These are phyloP conservation scores for Catostylus mosaicus DNA, from an alignment of 30 jellyfish, hydroid and myxozoan species.

Conservation along the genomic window DNA sequence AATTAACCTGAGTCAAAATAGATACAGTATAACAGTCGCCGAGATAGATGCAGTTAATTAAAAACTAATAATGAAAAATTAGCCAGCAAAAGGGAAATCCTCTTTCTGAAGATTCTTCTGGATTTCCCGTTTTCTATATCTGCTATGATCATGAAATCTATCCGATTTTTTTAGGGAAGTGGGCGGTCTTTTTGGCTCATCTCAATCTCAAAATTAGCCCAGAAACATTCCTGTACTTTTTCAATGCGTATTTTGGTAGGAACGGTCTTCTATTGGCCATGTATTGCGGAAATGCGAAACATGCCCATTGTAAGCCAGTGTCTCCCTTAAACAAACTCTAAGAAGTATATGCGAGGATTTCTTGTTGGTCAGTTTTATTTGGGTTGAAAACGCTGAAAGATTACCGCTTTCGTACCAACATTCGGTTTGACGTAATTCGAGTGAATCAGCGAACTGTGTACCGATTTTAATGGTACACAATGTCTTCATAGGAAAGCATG, in stretches of 20 bases:
- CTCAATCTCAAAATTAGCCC: neutral
- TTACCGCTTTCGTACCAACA: neutral
- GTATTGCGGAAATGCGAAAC: constrained; percentile 40
- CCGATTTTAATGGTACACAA: neutral
- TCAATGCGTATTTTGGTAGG: neutral
- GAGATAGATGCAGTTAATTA: neutral
- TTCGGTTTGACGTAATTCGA: neutral
- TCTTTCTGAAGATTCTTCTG: constrained; percentile 9
- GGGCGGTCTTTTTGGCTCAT: neutral
- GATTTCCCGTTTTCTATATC: constrained; percentile 1
- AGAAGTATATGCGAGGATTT: neutral
- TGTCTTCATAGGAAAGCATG: neutral
- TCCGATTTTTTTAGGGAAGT: neutral
- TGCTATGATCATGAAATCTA: neutral
- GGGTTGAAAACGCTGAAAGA: neutral
- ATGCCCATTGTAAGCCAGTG: constrained; percentile 7
- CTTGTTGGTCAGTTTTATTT: neutral
- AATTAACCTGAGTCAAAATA: too few relatives aligned
- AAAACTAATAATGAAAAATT: neutral
- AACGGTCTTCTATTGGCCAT: neutral
- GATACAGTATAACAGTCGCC: neutral
- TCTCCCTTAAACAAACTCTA: constrained; percentile 26
- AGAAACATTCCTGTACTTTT: neutral
- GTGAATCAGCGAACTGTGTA: neutral
- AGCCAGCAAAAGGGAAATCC: constrained; percentile 5